These are phyloP conservation scores for Drosophila willistoni DNA, from an alignment of 1,140 invertebrate genomes.

Conservation along the genomic window DNA sequence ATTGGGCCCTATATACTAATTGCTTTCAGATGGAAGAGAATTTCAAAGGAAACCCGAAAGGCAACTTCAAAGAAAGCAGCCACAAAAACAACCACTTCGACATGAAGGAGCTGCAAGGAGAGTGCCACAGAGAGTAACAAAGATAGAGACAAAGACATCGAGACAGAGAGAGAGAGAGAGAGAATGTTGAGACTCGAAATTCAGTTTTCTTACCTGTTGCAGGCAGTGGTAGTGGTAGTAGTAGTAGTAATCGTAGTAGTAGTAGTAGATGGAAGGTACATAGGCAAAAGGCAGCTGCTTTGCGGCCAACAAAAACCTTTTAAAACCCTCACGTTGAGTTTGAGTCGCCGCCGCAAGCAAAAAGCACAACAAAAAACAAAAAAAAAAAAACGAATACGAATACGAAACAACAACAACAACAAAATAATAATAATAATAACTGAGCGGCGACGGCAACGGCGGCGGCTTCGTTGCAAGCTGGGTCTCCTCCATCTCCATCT, in stretches of 20 bases:
- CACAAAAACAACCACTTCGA: slow-evolving; percentile 41
- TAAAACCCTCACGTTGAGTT: slow-evolving; percentile 75
- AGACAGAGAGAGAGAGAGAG: slow-evolving; percentile 33
- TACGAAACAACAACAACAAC: slow-evolving; percentile 1
- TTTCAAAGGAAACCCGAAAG: slow-evolving; percentile 80
- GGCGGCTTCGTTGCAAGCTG: slow-evolving; percentile 66
- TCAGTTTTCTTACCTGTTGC: slow-evolving; percentile 75
- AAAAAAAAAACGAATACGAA: slow-evolving; percentile 41
- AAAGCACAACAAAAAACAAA: slow-evolving; percentile 7
- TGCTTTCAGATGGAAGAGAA: slow-evolving; percentile 72
- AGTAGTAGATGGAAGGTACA: background rate
- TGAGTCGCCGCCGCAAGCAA: slow-evolving; percentile 72
- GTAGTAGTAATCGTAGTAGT: too few relatives aligned
- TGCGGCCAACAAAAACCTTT: slow-evolving; percentile 79
- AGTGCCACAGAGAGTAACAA: slow-evolving; percentile 17
- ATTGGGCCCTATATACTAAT: slow-evolving; percentile 69
- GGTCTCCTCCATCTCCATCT: slow-evolving; percentile 16
- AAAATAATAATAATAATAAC: slow-evolving; percentile 70
- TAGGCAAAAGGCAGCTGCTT: slow-evolving; percentile 62
- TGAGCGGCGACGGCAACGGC: slow-evolving; percentile 59
- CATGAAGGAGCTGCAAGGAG: background rate
- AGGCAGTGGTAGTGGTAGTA: slow-evolving; percentile 42
- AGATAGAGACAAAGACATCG: slow-evolving; percentile 25
- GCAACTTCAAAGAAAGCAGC: slow-evolving; percentile 80
- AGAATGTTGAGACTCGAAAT: slow-evolving; percentile 59